These are phyloP conservation scores for Colletes latitarsis DNA, from an alignment of 1,140 invertebrate genomes.

Conservation along the genomic window DNA sequence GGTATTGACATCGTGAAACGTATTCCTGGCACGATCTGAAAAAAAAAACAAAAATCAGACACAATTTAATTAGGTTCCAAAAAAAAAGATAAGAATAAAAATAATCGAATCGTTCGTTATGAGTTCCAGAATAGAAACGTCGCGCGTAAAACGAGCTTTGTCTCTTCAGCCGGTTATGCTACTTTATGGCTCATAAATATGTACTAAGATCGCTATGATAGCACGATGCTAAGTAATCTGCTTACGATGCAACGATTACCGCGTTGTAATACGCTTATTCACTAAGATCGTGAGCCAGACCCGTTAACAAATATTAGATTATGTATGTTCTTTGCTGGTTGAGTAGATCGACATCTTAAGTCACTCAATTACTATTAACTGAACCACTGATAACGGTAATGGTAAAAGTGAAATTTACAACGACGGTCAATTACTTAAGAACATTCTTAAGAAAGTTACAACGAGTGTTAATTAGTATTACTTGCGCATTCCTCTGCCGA, in stretches of 20 bases:
- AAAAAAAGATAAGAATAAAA: background rate
- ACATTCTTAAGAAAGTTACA: too few relatives aligned
- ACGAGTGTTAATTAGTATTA: too few relatives aligned
- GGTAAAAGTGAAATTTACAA: too few relatives aligned
- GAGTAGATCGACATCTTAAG: background rate
- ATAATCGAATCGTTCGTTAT: background rate
- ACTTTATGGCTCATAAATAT: background rate
- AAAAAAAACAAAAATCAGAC: background rate
- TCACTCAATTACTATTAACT: background rate
- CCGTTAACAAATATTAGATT: conserved; percentile 30
- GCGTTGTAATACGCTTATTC: conserved; percentile 7
- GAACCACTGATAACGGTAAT: background rate
- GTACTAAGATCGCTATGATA: background rate
- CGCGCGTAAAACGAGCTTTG: background rate
- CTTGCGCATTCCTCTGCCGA: too few relatives aligned
- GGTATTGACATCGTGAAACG: conserved; percentile 75
- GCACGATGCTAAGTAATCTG: background rate
- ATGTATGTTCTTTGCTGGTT: background rate
- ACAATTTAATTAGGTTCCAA: background rate
- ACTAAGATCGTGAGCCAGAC: background rate
- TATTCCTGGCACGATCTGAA: background rate
- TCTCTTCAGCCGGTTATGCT: background rate
- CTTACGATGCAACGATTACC: background rate
- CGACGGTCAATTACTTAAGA: too few relatives aligned
- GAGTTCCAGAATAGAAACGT: conserved; percentile 46